Evolutionary conservation across 1,140 invertebrate genomes (phyloP), one percentile per base, ranked within the genome.

Genomic region (Ceratina calcarata): DNA sequence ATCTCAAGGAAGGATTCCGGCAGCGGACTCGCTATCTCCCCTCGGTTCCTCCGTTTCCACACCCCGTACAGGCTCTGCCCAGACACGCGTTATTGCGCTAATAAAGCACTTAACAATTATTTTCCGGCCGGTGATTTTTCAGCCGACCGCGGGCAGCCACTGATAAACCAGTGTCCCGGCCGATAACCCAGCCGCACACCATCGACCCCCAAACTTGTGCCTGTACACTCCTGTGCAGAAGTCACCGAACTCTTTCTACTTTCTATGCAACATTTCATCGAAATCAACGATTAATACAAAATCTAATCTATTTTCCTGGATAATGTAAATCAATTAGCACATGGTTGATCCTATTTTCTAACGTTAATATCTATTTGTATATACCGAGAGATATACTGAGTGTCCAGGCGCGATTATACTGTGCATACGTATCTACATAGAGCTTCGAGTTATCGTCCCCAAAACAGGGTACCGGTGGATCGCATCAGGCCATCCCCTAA

Each of bases 31-130:
- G 79, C 80, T 85, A 82, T 85, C 83, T 86, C 80, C 74, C 79
- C 79, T 80, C 60, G 80, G 24, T 78, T 66, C 60, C 62, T 81
- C 55, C 70, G 77, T 62, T 70, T 77, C 79, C 66, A 76, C 66
- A 69, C 61, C 45, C 58, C 37, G 37, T 10, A n/a, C 57, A 58
- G 37, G 32, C 10, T 20, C 24, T 3, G 1, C n/a, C 66, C 67
- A 57, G 71, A 24, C 64, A 22, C 22, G 57, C 84, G 68, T 86
- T 86, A 86, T 83, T 85, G 85, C 76, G 77, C 81, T 83, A 86
- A 86, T 83, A 86, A 86, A 86, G 77, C 85, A 86, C 85, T 86
- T 86, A 86, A 86, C 85, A 83, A 86, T 86, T 86, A 86, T 86
- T 86, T 86, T 86, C 80, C 85, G 85, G 80, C 72, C 81, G 85